Base-by-base conservation (phyloP, 92 coral and sea anemone species). In the Chrysogorgia sp. region DNA sequence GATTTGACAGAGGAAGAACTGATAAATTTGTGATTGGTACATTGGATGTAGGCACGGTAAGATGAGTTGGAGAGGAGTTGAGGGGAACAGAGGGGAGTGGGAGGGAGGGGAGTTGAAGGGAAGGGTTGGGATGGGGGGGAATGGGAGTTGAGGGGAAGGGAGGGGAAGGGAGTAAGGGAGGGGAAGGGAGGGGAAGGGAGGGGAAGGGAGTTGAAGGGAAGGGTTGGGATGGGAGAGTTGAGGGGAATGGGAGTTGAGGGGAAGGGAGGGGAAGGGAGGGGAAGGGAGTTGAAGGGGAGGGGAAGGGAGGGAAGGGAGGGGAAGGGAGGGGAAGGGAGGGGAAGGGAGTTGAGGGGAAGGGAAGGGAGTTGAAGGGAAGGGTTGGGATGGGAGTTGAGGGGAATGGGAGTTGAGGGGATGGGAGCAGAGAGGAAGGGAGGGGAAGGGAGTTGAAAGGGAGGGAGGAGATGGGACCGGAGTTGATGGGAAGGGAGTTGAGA, bases 21-120 rank as follows among this genome's bases (percentile, higher is more conserved):
- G 99, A 96, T 79, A 96, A 96, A 77, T 96, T 96, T 67, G 92
- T 96, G 28, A 96, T 96, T 85, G 99, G 92, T 40, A 96, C 99
- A 34, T 87, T 96, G 65, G 99, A 96, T 82, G 99, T 96, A 19
- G 99, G 99, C 33, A 90, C 58, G 96, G 99, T 96, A 81, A 20
- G 83, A n/a, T 45, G 41, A 1, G 30, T 3, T 33, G n/a, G n/a
- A n/a, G 10, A 28, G 12, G 33, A 3, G 0, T 2, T 4, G 32
- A 23, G 25, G 65, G n/a, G 15, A 15, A n/a, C 10, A 47, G 53
- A 15, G n/a, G n/a, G 15, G n/a, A n/a, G 53, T 7, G 53, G 53
- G 15, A 47, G 53, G 53, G 15, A 15, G n/a, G n/a, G 15, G 15
- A 15, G 10, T 12, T 7, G 53, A 15, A 15, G n/a, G n/a, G n/a